Evolutionary conservation across 2,888 invertebrate species (phyloP), one percentile per base, ranked within the genome.

Genomic region (Scaeva pyrastri): DNA sequence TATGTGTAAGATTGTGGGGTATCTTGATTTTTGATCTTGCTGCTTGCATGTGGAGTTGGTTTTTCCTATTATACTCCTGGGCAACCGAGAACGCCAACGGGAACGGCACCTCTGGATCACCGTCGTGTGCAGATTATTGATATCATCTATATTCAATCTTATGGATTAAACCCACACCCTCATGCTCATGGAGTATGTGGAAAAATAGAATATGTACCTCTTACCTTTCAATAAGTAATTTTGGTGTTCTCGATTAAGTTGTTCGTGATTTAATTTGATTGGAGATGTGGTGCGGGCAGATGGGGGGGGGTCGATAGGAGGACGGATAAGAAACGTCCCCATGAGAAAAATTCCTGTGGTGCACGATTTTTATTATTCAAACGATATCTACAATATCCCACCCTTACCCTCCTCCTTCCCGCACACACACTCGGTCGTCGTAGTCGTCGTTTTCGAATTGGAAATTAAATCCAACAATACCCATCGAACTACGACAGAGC

Each of bases 391-490:
- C n/a, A n/a, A n/a, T n/a, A n/a, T n/a, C n/a, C n/a, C n/a, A n/a
- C n/a, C n/a, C n/a, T 31, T 64, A 31, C 45, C 62, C 48, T 31
- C n/a, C n/a, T n/a, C n/a, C n/a, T n/a, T n/a, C n/a, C n/a, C n/a
- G n/a, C n/a, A n/a, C n/a, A n/a, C 8, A 36, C 74, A 58, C 71
- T 45, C 50, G 21, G 12, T 21, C 50, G 5, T 52, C 21, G 4
- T 39, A 6, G 58, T 58, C 19, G 36, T 31, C 31, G 48, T 26
- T n/a, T 58, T 14, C 52, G 72, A 84, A 84, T 84, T 79, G 39
- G 75, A 84, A 80, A 84, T 84, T 84, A 72, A 85, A 85, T 77
- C 77, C 68, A 85, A 76, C 68, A 76, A 81, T 73, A 76, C 70
- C 52, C 36, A 48, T n/a, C 88, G 89, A 88, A 31, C 31, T 31